Conservation (phyloP, 2,797 vertebrate species). For the Anas georgica region DNA sequence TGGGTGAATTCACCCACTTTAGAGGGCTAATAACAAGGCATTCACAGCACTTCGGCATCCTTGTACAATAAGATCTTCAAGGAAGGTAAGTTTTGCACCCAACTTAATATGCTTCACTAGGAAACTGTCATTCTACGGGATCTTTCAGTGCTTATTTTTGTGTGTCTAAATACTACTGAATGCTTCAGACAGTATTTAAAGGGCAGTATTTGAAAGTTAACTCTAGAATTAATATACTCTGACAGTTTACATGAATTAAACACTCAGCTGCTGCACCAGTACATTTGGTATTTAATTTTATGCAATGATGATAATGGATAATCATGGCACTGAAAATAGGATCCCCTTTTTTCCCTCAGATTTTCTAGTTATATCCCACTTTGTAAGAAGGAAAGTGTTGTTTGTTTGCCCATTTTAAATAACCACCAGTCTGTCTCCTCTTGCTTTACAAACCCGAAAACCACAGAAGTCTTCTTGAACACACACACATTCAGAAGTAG, state of each 20-base stretch:
- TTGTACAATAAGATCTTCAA: background rate
- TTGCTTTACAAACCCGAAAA: background rate
- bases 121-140: background rate
- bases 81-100: background rate
- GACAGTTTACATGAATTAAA: background rate
- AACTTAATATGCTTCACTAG: background rate
- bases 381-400: background rate
- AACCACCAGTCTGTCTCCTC: background rate
- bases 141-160: background rate
- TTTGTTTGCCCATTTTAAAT: background rate
- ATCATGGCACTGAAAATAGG: background rate
- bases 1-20: conserved; percentile 26
- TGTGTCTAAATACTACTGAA: background rate
- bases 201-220: background rate
- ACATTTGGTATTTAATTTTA: background rate
- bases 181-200: background rate
- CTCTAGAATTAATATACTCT: background rate
- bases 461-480: background rate
- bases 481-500: background rate
- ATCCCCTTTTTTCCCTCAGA: background rate
- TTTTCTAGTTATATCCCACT: background rate
- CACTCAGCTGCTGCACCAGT: background rate
- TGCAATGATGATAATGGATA: background rate
- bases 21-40: background rate
- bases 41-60: background rate